These are phyloP conservation scores for Netelia melanura DNA, from an alignment of 2,888 invertebrate species.

Conservation along the genomic window DNA sequence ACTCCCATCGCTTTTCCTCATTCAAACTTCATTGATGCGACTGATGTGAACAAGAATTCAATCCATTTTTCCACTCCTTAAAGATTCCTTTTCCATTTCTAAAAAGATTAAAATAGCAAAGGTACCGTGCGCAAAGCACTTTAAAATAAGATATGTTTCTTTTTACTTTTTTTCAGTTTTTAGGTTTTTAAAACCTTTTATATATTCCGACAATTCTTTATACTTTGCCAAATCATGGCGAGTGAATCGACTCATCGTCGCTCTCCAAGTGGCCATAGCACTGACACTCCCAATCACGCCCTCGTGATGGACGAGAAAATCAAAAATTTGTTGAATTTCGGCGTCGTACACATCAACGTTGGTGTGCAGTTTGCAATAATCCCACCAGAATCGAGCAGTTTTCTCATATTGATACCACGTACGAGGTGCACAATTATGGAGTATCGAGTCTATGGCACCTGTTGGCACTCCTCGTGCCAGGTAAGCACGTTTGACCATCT, in stretches of 20 bases:
- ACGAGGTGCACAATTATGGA: neutral
- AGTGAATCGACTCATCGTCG: constrained; percentile 16
- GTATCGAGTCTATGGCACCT: neutral
- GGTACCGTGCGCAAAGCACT: neutral
- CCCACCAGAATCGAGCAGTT: constrained; percentile 26
- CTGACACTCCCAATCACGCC: neutral
- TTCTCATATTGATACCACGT: constrained; percentile 12
- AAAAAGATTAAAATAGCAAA: neutral
- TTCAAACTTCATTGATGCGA: too few relatives aligned
- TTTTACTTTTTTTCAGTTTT: neutral
- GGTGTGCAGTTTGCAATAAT: neutral
- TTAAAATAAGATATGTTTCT: neutral
- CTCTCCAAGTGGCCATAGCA: neutral
- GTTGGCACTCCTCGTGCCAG: neutral
- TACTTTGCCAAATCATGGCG: neutral
- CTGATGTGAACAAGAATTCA: too few relatives aligned
- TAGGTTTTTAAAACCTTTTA: neutral
- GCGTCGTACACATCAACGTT: constrained; percentile 18
- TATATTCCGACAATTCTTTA: neutral
- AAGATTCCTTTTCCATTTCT: too few relatives aligned
- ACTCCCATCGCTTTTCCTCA: too few relatives aligned
- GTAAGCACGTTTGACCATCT: neutral
- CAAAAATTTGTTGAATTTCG: neutral
- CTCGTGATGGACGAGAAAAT: constrained; percentile 15
- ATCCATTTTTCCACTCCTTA: too few relatives aligned